Evolutionary conservation across 1,140 invertebrate genomes (phyloP), one percentile per base, ranked within the genome.

Genomic region (Pomacea maculata): DNA sequence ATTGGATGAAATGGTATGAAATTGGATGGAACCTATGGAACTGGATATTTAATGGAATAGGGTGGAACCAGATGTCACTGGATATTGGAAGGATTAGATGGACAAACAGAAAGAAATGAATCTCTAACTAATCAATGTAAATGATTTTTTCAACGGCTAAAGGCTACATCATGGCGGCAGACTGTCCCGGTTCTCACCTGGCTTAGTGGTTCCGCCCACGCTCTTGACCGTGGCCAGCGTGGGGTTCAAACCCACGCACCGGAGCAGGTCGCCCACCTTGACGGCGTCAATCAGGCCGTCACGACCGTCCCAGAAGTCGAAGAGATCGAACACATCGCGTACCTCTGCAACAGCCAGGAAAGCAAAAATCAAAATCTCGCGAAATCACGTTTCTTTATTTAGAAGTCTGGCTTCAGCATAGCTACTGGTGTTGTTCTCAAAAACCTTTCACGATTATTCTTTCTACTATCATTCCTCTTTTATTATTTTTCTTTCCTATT

Each of bases 161-260:
- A 45, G 34, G 34, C 34, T 45, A 45, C 34, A 45, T 45, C 34
- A 45, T 45, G 34, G 34, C 3, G 0, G 25, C 25, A 25, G 25
- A 25, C 25, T 0, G 25, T 25, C 0, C 25, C 0, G 25, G 11
- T 10, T 65, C 61, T 73, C 94, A 94, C 97, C 97, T 93, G 95
- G 95, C 94, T 98, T 98, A 92, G 97, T 97, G 91, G 96, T 97
- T 83, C 97, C 97, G 82, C 97, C 97, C 87, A 97, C 91, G 92
- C 98, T 98, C 89, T 97, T 95, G 87, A 98, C 95, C 84, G 95
- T 94, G 80, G 95, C 95, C 88, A 96, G 93, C 87, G 97, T 99
- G 87, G 97, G 97, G 94, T 97, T 98, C 83, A 96, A 94, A 93
- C 97, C 97, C 80, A 98, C 93, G 86, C 97, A 97, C 78, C 97